Base-by-base conservation (phyloP, 2,797 vertebrate genomes). In the Peromyscus eremicus region DNA sequence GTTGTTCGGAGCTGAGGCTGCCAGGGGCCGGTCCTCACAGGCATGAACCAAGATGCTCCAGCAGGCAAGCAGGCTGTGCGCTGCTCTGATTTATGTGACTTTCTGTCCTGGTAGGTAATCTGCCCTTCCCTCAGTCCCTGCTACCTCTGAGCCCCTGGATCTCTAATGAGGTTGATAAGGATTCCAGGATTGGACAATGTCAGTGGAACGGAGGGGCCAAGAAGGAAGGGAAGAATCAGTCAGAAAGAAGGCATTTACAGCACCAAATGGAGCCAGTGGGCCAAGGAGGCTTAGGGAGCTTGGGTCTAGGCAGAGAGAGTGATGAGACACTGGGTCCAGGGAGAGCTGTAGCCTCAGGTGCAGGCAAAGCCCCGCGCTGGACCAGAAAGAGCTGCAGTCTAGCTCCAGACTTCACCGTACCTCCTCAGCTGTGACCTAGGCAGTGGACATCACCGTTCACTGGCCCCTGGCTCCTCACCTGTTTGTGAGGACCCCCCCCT, bases 1-100 rank as follows among this genome's bases (percentile, higher is more conserved):
- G 97, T 89, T 13, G n/a, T 97, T 73, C 73, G 37, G 95, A 97
- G 98, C 96, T 82, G 76, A 70, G 96, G 95, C 94, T 94, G 94
- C 96, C 90, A 49, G 10, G 86, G 17, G 81, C 98, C 73, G 77
- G 88, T 89, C 95, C 89, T 97, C 81, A 82, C 49, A 66, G 91
- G 83, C 86, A 92, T 2, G 60, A 91, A 91, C 4, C 52, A 16
- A 68, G 95, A 79, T 52, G 6, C 0, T 40, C 73, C 77, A 92
- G 96, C 94, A 92, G 92, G 89, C 43, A 64, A 62, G 91, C 92
- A 84, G n/a, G 97, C 84, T 91, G 93, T 92, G 86, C 81, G 43
- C 82, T 73, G 95, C 95, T 94, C 62, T 93, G 62, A 96, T 96
- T 97, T 92, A 88, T 85, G 66, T 40, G 80, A 90, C 64, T 49